phyloP scores from a whole-genome alignment of 2,797 vertebrate species.

The Acrossocheilus wenchowensis region DNA sequence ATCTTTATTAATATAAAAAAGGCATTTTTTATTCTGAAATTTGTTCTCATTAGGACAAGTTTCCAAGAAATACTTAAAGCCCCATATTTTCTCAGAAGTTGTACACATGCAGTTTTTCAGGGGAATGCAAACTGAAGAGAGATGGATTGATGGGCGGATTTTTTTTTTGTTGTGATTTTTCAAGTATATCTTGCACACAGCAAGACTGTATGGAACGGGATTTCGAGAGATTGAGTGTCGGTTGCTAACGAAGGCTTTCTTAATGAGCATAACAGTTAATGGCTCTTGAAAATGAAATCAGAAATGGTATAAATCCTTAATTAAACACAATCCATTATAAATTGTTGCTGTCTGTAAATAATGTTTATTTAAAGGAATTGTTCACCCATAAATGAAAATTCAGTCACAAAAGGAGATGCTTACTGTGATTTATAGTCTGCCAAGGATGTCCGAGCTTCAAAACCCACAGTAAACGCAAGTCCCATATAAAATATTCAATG shows the following conservation, averaged over 20 bases:
- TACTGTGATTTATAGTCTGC: neutral
- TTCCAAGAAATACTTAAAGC: conserved; percentile 2
- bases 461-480: neutral
- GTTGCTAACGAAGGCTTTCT: conserved; percentile 18
- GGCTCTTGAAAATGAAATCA: conserved; percentile 22
- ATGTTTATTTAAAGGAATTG: neutral
- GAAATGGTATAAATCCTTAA: conserved; percentile 9
- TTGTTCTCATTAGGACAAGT: neutral
- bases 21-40: neutral
- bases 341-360: neutral
- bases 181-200: neutral
- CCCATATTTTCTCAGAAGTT: conserved; percentile 4
- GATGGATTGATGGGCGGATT: neutral
- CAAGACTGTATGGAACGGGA: neutral
- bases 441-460: neutral
- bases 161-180: neutral
- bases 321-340: conserved; percentile 6
- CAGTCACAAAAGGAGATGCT: neutral
- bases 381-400: neutral
- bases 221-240: neutral
- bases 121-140: neutral
- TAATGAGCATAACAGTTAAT: conserved; percentile 21
- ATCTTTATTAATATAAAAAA: conserved; percentile 6
- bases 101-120: neutral
- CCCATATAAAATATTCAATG: neutral